phyloP scores from a whole-genome alignment of 2,113 vertebrate genomes.

The Trogon melanurus region DNA sequence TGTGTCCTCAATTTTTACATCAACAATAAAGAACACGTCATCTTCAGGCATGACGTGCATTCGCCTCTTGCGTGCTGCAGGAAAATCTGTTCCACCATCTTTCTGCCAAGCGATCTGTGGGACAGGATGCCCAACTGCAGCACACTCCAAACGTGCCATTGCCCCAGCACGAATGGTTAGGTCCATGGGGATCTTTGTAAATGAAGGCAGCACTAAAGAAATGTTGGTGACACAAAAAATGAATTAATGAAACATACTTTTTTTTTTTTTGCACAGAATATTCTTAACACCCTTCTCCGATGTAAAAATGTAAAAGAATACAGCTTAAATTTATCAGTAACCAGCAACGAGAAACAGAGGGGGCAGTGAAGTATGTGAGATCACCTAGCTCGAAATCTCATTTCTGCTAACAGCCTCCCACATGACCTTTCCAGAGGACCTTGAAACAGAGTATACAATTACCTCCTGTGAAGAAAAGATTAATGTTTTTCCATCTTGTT shows the following conservation, averaged over 20 bases:
- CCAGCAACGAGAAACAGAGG: neutral
- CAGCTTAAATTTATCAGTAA: neutral
- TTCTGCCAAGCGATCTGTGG: conserved; percentile 99
- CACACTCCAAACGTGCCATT: conserved; percentile 91
- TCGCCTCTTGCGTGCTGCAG: conserved; percentile 91
- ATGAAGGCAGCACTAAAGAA: conserved; percentile 89
- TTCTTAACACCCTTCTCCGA: neutral
- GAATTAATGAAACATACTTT: neutral
- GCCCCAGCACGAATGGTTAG: conserved; percentile 90
- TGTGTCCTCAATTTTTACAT: conserved; percentile 91
- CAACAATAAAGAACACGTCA: conserved; percentile 96
- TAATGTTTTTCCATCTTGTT: neutral
- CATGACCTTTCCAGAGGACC: neutral
- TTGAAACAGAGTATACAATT: neutral
- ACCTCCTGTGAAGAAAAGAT: neutral
- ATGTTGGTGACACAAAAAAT: neutral
- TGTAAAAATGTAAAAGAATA: neutral
- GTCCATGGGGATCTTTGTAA: conserved; percentile 96
- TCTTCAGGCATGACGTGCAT: conserved; percentile 99
- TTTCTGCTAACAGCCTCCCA: neutral
- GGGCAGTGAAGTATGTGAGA: neutral
- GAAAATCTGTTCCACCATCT: conserved; percentile 95
- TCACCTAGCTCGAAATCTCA: neutral
- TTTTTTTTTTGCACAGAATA: neutral
- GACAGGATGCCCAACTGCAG: conserved; percentile 87